phyloP scores from a whole-genome alignment of 92 coral and sea anemone genomes.

The Heliopora coerulea region DNA sequence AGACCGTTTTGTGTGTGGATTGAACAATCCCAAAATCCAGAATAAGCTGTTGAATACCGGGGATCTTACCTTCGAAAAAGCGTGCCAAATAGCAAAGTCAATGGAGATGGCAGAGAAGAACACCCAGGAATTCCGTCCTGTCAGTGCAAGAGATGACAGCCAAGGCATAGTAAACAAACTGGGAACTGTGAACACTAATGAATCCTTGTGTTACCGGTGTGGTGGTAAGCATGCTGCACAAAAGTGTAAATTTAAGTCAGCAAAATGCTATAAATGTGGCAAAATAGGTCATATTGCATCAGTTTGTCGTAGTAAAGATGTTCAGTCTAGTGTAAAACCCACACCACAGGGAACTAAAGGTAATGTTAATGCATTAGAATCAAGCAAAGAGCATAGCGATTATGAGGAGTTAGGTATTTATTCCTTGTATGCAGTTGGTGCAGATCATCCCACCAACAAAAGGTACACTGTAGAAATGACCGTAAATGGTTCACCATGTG shows the following conservation, averaged over 20 bases:
- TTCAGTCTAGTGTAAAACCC: no score
- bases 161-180: conserved; percentile 32
- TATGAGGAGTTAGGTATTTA: no score
- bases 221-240: conserved; percentile 49
- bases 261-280: no score
- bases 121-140: conserved; percentile 55
- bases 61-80: conserved; percentile 52
- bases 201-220: conserved; percentile 35
- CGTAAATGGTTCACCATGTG: no score
- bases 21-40: conserved; percentile 47
- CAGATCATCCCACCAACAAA: no score
- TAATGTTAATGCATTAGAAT: no score
- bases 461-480: no score
- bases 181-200: not conserved
- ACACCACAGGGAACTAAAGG: no score
- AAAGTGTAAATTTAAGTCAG: conserved; percentile 48
- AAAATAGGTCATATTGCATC: conserved; percentile 51
- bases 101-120: conserved; percentile 69
- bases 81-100: conserved; percentile 48
- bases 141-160: conserved; percentile 21
- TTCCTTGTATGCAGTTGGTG: no score
- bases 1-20: conserved; percentile 65
- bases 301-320: conserved; percentile 38
- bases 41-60: conserved; percentile 46
- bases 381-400: no score